phyloP scores from a whole-genome alignment of 2,113 vertebrate genomes.

The Equus przewalskii region DNA sequence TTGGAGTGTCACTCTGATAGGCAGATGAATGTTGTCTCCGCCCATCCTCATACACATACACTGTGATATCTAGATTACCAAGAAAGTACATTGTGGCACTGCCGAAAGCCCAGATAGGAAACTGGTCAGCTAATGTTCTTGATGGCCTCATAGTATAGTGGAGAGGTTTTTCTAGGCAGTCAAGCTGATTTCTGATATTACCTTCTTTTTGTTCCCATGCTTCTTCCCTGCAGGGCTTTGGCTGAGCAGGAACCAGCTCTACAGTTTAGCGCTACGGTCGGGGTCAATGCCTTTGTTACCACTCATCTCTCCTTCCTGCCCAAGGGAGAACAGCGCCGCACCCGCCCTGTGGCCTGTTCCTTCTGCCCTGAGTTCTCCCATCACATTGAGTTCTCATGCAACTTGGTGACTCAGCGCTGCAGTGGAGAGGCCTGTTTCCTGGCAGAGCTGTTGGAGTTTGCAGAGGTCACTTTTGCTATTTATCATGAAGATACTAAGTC shows the following conservation, averaged over 20 bases:
- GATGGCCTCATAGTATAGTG: not conserved
- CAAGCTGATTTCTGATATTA: conserved; percentile 23
- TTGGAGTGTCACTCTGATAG: not conserved
- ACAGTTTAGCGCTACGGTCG: conserved; percentile 89
- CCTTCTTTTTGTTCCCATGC: not conserved
- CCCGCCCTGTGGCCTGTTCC: conserved; percentile 88
- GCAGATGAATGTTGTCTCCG: not conserved
- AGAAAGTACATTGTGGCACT: not conserved
- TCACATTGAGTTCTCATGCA: conserved; percentile 90
- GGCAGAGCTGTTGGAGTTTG: conserved; percentile 93
- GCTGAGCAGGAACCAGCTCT: conserved; percentile 89
- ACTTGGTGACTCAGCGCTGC: conserved; percentile 89
- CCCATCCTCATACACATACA: not conserved
- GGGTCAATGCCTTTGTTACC: conserved; percentile 92
- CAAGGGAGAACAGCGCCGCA: conserved; percentile 86
- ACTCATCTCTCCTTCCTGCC: conserved; percentile 92
- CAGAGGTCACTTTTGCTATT: conserved; percentile 90
- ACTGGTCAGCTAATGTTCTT: not conserved
- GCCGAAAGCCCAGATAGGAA: not conserved
- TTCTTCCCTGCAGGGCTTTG: conserved; percentile 87
- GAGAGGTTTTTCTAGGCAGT: not conserved
- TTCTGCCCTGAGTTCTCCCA: conserved; percentile 96
- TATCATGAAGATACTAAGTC: conserved; percentile 90
- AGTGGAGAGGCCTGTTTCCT: conserved; percentile 92
- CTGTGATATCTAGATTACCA: not conserved